Conservation (phyloP, 2,888 invertebrate genomes). For the Trichogramma evanescens region DNA sequence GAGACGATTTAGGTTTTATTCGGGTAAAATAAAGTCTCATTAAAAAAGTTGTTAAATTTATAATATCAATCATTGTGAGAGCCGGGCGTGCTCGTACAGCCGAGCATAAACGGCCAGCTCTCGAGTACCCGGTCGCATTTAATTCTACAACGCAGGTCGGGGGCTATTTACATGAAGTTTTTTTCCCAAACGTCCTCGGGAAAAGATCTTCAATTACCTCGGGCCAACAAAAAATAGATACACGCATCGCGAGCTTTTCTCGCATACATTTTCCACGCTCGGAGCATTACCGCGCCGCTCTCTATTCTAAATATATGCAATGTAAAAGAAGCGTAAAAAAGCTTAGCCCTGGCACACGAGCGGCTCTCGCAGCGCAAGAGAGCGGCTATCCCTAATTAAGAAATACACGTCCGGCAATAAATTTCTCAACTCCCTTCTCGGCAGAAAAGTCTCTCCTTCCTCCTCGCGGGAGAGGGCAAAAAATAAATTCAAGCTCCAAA, state of each 20-base stretch:
- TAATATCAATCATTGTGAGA: too few relatives aligned
- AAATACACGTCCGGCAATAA: not conserved
- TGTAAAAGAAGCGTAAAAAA: not conserved
- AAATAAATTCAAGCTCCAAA: constrained; percentile 6
- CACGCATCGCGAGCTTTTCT: too few relatives aligned
- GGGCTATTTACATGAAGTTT: not conserved
- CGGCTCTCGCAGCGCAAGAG: not conserved
- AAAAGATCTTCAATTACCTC: not conserved
- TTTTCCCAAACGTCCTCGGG: not conserved
- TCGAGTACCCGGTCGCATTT: too few relatives aligned
- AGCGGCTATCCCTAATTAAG: not conserved
- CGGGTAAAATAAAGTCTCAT: too few relatives aligned
- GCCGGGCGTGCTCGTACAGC: too few relatives aligned
- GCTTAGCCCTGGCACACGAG: not conserved
- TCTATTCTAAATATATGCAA: not conserved
- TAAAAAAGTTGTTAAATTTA: too few relatives aligned
- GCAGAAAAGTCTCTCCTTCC: not conserved
- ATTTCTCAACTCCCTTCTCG: not conserved
- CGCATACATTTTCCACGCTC: not conserved
- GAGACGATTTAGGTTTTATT: too few relatives aligned
- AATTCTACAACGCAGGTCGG: too few relatives aligned
- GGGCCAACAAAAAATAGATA: too few relatives aligned
- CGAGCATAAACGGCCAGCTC: too few relatives aligned
- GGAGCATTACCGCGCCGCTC: not conserved
- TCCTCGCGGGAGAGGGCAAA: not conserved